phyloP scores from a whole-genome alignment of 2,888 invertebrate species.

The Hyposoter didymator region DNA sequence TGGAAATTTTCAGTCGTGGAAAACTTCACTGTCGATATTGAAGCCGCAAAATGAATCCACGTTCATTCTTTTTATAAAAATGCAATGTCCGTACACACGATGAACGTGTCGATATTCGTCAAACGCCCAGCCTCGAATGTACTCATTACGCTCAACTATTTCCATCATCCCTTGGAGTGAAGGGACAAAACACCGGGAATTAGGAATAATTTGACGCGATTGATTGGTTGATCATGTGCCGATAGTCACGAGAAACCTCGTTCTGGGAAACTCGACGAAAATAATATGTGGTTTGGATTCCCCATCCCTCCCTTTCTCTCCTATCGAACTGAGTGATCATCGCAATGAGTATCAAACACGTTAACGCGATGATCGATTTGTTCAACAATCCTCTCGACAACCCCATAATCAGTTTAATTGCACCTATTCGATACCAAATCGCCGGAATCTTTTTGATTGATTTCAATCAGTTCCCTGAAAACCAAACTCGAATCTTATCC shows the following conservation, averaged over 20 bases:
- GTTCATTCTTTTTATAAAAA: neutral
- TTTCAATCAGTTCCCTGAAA: neutral
- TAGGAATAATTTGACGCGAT: slow-evolving; percentile 26
- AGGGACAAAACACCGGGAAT: slow-evolving; percentile 14
- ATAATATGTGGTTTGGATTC: slow-evolving; percentile 3
- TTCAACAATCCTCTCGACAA: slow-evolving; percentile 28
- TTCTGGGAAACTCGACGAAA: neutral
- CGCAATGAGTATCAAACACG: slow-evolving; percentile 57
- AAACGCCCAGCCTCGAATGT: neutral
- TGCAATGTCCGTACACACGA: neutral
- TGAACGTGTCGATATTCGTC: neutral
- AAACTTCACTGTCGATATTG: neutral
- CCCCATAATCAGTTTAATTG: neutral
- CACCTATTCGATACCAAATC: neutral
- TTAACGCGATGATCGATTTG: slow-evolving; percentile 61
- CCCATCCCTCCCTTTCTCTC: slow-evolving; percentile 9
- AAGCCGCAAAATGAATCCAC: too few relatives aligned
- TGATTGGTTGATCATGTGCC: slow-evolving; percentile 20
- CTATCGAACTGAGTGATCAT: slow-evolving; percentile 48
- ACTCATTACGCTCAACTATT: neutral
- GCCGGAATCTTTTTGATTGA: neutral
- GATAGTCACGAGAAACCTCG: slow-evolving; percentile 4
- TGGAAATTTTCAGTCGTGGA: neutral
- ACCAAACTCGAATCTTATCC: neutral
- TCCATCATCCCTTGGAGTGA: neutral